Evolutionary conservation across 2,888 invertebrate genomes (phyloP).

Genomic region (Scaptomyza caliginosa): DNA sequence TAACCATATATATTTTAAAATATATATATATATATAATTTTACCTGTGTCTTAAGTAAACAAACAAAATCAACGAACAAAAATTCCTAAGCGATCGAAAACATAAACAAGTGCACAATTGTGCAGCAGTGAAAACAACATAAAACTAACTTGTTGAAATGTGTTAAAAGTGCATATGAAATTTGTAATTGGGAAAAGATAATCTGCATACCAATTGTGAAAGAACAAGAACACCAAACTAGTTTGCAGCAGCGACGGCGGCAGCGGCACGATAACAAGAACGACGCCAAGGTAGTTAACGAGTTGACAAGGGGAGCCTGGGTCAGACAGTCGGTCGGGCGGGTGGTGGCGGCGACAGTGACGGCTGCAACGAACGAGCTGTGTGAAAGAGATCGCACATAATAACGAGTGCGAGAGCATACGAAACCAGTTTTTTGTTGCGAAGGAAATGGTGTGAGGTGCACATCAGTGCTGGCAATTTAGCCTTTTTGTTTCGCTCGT

Average conservation of each 20-base stretch:
- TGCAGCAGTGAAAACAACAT: slow-evolving; percentile 3
- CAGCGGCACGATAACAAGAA: slow-evolving; percentile 64
- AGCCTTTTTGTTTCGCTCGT: neutral
- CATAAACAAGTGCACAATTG: slow-evolving; percentile 28
- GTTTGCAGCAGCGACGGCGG: slow-evolving; percentile 45
- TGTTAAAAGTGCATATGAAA: slow-evolving; percentile 37
- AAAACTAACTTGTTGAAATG: slow-evolving; percentile 12
- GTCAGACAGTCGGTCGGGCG: slow-evolving; percentile 33
- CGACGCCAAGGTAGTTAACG: slow-evolving; percentile 74
- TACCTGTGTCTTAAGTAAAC: slow-evolving; percentile 42
- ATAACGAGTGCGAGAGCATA: slow-evolving; percentile 16
- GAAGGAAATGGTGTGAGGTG: slow-evolving; percentile 6
- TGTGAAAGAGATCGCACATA: slow-evolving; percentile 30
- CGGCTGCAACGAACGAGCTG: slow-evolving; percentile 13
- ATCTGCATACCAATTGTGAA: slow-evolving; percentile 65
- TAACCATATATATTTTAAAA: neutral
- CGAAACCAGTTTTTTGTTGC: slow-evolving; percentile 41
- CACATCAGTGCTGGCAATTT: slow-evolving; percentile 11
- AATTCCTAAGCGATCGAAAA: neutral
- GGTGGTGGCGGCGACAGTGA: slow-evolving; percentile 6
- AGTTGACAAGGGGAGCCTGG: slow-evolving; percentile 58
- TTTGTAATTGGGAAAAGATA: slow-evolving; percentile 54
- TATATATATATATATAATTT: slow-evolving; percentile 35
- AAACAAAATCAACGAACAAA: slow-evolving; percentile 18
- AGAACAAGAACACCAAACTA: slow-evolving; percentile 57